These are phyloP conservation scores for Pygathrix nemaeus DNA, from an alignment of 2,113 vertebrate genomes.

Conservation along the genomic window DNA sequence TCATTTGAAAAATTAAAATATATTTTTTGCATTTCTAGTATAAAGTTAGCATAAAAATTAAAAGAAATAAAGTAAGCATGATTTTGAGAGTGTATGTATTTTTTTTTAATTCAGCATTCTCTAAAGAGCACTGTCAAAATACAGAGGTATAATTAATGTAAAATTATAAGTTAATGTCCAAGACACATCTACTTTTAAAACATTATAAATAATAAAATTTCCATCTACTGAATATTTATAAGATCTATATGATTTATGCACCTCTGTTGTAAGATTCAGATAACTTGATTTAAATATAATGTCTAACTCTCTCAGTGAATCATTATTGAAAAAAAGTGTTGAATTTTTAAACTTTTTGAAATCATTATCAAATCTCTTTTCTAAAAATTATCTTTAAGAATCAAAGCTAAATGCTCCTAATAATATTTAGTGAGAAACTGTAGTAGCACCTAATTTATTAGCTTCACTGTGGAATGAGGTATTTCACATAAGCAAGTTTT, in stretches of 20 bases:
- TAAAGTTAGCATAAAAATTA: constrained; percentile 31
- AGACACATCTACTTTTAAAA: constrained; percentile 72
- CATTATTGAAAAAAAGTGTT: constrained; percentile 30
- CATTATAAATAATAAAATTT: constrained; percentile 75
- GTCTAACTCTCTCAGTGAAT: constrained; percentile 40
- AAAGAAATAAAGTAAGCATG: constrained; percentile 41
- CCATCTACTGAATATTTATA: constrained; percentile 75
- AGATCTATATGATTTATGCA: constrained; percentile 67
- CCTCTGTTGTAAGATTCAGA: constrained; percentile 50
- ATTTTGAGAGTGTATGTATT: background rate
- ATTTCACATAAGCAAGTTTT: background rate
- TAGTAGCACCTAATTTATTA: background rate
- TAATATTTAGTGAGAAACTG: background rate
- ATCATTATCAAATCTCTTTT: constrained; percentile 14
- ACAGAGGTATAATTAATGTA: constrained; percentile 67
- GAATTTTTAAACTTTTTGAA: constrained; percentile 20
- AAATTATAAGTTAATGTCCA: constrained; percentile 66
- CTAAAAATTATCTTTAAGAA: constrained; percentile 29
- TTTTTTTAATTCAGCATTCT: no score
- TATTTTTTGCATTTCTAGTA: background rate
- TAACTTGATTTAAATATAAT: constrained; percentile 61
- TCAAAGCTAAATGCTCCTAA: background rate
- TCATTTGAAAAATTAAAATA: constrained; percentile 40
- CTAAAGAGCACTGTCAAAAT: constrained; percentile 29
- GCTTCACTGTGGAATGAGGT: background rate